Evolutionary conservation across 1,140 invertebrate genomes (phyloP).

Genomic region (Drosophila kikkawai): DNA sequence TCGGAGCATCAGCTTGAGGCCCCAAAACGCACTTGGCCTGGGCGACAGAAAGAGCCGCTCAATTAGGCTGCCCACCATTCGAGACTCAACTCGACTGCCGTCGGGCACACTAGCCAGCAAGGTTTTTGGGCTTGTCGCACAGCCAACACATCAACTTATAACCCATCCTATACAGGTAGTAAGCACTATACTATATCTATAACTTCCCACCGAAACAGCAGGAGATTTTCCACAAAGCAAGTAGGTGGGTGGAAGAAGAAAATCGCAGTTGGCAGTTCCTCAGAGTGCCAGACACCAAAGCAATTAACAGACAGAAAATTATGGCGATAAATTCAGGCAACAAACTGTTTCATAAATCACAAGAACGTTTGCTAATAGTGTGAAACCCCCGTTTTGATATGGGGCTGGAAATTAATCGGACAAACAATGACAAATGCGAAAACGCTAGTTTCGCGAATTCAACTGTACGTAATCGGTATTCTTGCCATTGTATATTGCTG

Average conservation of each 20-base stretch:
- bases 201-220: conserved; percentile 33
- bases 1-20: conserved; percentile 3
- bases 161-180: conserved; percentile 10
- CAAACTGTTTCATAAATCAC: conserved; percentile 39
- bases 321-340: conserved; percentile 28
- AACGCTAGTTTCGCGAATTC: conserved; percentile 45
- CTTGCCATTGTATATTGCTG: conserved; percentile 26
- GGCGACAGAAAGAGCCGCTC: conserved; percentile 61
- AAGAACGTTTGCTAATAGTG: conserved; percentile 20
- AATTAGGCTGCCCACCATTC: conserved; percentile 79
- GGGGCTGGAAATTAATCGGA: conserved; percentile 28
- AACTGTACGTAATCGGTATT: conserved; percentile 54
- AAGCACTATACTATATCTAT: not conserved
- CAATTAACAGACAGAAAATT: conserved; percentile 49
- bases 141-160: conserved; percentile 32
- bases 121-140: conserved; percentile 56
- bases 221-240: conserved; percentile 30
- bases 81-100: conserved; percentile 16
- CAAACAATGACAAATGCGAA: conserved; percentile 48
- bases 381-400: conserved; percentile 29
- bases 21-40: conserved; percentile 59
- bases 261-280: conserved; percentile 31
- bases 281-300: conserved; percentile 48
- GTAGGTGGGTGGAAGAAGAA: not conserved
- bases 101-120: conserved; percentile 38